Conservation (phyloP, 2,888 invertebrate genomes). For the Troides aeacus region DNA sequence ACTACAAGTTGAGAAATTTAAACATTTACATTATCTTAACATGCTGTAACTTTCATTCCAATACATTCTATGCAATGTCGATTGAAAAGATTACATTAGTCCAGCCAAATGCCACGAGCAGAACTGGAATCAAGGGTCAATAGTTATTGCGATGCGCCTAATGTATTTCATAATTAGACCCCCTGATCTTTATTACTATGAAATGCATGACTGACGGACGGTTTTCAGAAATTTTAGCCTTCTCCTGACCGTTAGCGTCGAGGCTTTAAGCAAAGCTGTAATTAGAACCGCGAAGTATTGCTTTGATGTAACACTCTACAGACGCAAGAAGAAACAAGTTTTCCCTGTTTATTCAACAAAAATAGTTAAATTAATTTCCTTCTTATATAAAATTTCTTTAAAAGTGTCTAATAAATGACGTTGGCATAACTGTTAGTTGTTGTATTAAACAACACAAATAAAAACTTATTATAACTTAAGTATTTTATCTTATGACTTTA, state of each 20-base stretch:
- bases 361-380: not conserved
- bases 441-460: no score
- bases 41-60: slow-evolving; percentile 32
- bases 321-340: not conserved
- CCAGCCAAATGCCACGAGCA: slow-evolving; percentile 61
- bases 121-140: slow-evolving; percentile 64
- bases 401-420: no score
- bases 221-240: slow-evolving; percentile 3
- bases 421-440: no score
- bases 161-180: slow-evolving; percentile 24
- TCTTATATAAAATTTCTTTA: no score
- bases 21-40: slow-evolving; percentile 20
- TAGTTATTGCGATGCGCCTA: slow-evolving; percentile 16
- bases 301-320: not conserved
- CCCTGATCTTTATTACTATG: slow-evolving; percentile 12
- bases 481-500: no score
- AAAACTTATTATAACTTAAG: no score
- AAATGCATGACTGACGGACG: slow-evolving; percentile 8
- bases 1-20: not conserved
- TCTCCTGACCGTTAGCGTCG: not conserved
- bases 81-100: slow-evolving; percentile 46
- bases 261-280: slow-evolving; percentile 1
- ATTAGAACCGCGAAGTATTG: slow-evolving; percentile 3
- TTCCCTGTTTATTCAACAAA: not conserved
- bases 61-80: slow-evolving; percentile 34